A percentile compares a stretch with the other conserved stretches of the same genome.
Conservation (phyloP, 2,113 vertebrate species). For the Anoplopoma fimbria region DNA sequence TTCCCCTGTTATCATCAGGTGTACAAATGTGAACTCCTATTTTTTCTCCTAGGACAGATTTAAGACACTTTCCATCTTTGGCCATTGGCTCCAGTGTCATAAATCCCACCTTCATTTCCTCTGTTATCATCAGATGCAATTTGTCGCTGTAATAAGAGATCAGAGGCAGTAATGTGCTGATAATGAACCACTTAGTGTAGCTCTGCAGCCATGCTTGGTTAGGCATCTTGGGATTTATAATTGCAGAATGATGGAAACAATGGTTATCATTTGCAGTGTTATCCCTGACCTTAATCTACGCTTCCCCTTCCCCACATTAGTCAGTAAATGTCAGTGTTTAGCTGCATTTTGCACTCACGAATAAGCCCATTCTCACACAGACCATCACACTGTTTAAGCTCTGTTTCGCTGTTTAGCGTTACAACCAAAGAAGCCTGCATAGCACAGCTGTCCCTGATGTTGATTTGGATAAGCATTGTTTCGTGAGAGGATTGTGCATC, state of each 20-base stretch:
- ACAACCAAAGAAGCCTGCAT: not conserved
- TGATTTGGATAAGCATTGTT: conserved; percentile 31
- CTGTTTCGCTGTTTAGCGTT: not conserved
- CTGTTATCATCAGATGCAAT: conserved; percentile 64
- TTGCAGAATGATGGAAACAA: conserved; percentile 61
- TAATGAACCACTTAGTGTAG: conserved; percentile 64
- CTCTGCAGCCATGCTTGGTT: conserved; percentile 49
- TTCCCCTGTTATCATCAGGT: conserved; percentile 58
- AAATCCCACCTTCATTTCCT: conserved; percentile 71
- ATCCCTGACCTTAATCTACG: conserved; percentile 54
- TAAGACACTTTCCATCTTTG: conserved; percentile 45
- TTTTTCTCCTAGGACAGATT: conserved; percentile 59
- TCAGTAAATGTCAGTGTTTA: conserved; percentile 41
- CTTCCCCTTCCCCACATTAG: conserved; percentile 27
- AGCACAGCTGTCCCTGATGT: not conserved
- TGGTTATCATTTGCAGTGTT: conserved; percentile 52
- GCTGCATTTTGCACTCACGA: conserved; percentile 7
- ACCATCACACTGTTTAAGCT: not conserved
- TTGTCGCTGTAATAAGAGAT: conserved; percentile 70
- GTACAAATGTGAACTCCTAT: conserved; percentile 37
- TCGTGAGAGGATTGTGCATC: conserved; percentile 18
- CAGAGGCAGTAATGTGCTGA: conserved; percentile 64
- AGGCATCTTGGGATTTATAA: conserved; percentile 63
- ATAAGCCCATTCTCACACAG: not conserved
- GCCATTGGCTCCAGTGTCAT: conserved; percentile 52